Evolutionary conservation across 2,888 invertebrate genomes (phyloP).

Genomic region (Strigamia maritima): DNA sequence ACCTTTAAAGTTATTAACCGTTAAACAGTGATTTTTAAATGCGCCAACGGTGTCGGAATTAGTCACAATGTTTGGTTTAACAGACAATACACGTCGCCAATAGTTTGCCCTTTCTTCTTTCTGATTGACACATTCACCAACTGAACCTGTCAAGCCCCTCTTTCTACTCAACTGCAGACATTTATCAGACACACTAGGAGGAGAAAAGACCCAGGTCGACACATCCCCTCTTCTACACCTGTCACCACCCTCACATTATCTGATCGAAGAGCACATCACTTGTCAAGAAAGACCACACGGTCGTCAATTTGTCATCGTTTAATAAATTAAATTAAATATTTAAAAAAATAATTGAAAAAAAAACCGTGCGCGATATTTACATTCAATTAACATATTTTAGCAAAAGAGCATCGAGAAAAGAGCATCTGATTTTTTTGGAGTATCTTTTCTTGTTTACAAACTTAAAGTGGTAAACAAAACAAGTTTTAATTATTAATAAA

Average conservation of each 20-base stretch:
- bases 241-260: slow-evolving; percentile 21
- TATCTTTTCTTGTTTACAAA: too few relatives aligned
- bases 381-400: not conserved
- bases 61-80: slow-evolving; percentile 12
- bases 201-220: slow-evolving; percentile 21
- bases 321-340: not conserved
- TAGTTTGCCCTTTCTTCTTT: not conserved
- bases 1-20: slow-evolving; percentile 5
- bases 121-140: slow-evolving; percentile 20
- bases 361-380: not conserved
- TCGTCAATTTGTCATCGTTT: slow-evolving; percentile 16
- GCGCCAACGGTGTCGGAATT: not conserved
- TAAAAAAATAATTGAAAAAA: not conserved
- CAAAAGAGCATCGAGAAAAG: too few relatives aligned
- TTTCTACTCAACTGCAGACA: slow-evolving; percentile 27
- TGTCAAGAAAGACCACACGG: not conserved
- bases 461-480: too few relatives aligned
- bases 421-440: too few relatives aligned
- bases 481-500: too few relatives aligned
- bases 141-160: slow-evolving; percentile 1
- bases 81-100: not conserved
- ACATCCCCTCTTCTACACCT: slow-evolving; percentile 11
- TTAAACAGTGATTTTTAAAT: not conserved
- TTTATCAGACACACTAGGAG: slow-evolving; percentile 19
- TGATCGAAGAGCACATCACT: slow-evolving; percentile 18